These are phyloP conservation scores for Cremastobaeus sp. DNA, from an alignment of 2,888 invertebrate species.

Conservation along the genomic window DNA sequence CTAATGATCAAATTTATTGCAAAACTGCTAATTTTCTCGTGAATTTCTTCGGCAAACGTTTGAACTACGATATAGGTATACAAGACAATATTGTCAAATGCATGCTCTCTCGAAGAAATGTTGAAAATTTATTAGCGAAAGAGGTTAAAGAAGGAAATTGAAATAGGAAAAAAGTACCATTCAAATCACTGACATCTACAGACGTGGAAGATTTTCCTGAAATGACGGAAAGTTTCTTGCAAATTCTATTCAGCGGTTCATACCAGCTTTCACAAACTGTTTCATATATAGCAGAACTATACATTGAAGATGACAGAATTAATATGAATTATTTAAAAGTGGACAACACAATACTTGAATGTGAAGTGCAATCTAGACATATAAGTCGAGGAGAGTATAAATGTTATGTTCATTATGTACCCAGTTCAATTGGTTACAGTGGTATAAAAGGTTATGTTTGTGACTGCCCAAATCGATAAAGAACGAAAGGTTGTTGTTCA, in stretches of 20 bases:
- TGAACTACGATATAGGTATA: too few species aligned
- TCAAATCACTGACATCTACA: not conserved
- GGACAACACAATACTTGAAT: constrained; percentile 9
- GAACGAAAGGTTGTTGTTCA: too few species aligned
- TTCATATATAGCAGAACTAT: constrained; percentile 60
- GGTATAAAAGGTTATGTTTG: constrained; percentile 1
- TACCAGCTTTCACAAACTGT: constrained; percentile 61
- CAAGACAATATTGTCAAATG: too few species aligned
- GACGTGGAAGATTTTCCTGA: constrained; percentile 9
- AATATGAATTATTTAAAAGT: constrained; percentile 5
- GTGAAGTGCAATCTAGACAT: constrained; percentile 29
- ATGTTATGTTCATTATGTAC: constrained; percentile 23
- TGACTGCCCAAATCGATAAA: constrained; percentile 28
- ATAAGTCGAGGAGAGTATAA: constrained; percentile 20
- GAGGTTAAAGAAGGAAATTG: too few species aligned
- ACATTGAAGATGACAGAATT: not conserved
- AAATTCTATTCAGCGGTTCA: constrained; percentile 57
- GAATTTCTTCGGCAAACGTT: too few species aligned
- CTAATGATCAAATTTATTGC: too few species aligned
- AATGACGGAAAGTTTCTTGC: constrained; percentile 49
- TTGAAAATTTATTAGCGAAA: too few species aligned
- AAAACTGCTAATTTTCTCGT: too few species aligned
- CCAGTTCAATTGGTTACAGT: constrained; percentile 7
- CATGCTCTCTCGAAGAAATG: too few species aligned
- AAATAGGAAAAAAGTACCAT: too few species aligned